phyloP scores from a whole-genome alignment of 2,797 vertebrate species.

The Myripristis jacobus region DNA sequence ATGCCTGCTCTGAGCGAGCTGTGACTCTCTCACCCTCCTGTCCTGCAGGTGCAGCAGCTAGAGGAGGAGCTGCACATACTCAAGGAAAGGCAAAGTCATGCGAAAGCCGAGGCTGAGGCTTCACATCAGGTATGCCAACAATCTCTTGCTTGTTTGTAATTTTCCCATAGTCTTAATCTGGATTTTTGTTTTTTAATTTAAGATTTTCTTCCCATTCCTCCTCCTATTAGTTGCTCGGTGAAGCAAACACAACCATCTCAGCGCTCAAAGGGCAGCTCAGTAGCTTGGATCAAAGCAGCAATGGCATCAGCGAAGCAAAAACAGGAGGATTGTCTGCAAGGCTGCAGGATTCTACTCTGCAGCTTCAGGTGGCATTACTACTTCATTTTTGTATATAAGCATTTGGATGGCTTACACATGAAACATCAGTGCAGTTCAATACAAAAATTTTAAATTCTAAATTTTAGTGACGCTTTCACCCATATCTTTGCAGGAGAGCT shows the following conservation, averaged over 20 bases:
- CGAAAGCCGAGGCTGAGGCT: slow-evolving; percentile 36
- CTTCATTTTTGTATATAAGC: accelerated
- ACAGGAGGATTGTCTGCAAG: slow-evolving; percentile 5
- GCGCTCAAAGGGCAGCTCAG: slow-evolving; percentile 49
- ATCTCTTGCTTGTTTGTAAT: no score
- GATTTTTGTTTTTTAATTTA: no score
- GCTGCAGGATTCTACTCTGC: slow-evolving; percentile 55
- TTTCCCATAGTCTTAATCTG: background rate
- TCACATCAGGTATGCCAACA: slow-evolving; percentile 60
- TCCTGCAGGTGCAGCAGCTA: slow-evolving; percentile 51
- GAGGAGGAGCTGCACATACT: slow-evolving; percentile 43
- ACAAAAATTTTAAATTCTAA: no score
- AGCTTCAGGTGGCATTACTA: slow-evolving; percentile 69
- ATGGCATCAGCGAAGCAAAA: background rate
- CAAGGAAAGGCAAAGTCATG: slow-evolving; percentile 22
- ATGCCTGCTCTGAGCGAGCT: background rate
- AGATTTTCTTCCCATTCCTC: background rate
- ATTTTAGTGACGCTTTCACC: background rate
- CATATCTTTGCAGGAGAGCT: slow-evolving; percentile 55
- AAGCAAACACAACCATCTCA: slow-evolving; percentile 48
- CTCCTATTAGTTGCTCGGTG: slow-evolving; percentile 53
- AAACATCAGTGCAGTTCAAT: background rate
- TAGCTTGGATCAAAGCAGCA: slow-evolving; percentile 17
- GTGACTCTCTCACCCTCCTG: background rate
- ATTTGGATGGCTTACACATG: background rate